Evolutionary conservation across 2,113 vertebrate genomes (phyloP).

Genomic region (Alces alces): DNA sequence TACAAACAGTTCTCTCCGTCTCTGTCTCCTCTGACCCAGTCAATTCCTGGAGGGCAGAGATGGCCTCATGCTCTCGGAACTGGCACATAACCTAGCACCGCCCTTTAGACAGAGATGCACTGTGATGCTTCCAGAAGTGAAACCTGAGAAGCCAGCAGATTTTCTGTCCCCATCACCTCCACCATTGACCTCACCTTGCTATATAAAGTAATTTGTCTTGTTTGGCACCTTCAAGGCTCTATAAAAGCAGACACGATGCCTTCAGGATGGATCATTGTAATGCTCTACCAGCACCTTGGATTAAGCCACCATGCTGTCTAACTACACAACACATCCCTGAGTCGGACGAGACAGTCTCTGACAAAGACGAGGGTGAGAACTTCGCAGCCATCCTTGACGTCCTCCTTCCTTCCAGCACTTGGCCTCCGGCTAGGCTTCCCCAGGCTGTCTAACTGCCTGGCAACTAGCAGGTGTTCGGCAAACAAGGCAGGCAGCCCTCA

Average conservation of each 20-base stretch:
- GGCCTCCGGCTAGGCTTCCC: neutral
- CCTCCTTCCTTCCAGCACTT: too few relatives aligned
- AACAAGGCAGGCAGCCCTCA: neutral
- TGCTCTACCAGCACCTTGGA: neutral
- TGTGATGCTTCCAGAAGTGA: neutral
- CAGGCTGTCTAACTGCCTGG: accelerated
- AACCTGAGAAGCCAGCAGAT: neutral
- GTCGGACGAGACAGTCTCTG: too few relatives aligned
- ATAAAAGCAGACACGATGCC: accelerated
- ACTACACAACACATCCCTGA: neutral
- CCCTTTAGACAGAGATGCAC: too few relatives aligned
- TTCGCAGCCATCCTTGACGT: accelerated
- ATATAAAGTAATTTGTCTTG: too few relatives aligned
- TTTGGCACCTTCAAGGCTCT: neutral
- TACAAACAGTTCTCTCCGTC: accelerated
- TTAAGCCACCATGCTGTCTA: too few relatives aligned
- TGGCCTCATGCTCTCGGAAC: accelerated
- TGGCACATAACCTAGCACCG: accelerated
- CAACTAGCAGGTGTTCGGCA: neutral
- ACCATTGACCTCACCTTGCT: accelerated
- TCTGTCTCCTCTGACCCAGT: neutral
- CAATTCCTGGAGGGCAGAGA: neutral
- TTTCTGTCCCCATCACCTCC: neutral
- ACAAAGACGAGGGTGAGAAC: accelerated
- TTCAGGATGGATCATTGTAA: neutral